These are phyloP conservation scores for Frieseomelitta varia DNA, from an alignment of 1,140 invertebrate species.

Conservation along the genomic window DNA sequence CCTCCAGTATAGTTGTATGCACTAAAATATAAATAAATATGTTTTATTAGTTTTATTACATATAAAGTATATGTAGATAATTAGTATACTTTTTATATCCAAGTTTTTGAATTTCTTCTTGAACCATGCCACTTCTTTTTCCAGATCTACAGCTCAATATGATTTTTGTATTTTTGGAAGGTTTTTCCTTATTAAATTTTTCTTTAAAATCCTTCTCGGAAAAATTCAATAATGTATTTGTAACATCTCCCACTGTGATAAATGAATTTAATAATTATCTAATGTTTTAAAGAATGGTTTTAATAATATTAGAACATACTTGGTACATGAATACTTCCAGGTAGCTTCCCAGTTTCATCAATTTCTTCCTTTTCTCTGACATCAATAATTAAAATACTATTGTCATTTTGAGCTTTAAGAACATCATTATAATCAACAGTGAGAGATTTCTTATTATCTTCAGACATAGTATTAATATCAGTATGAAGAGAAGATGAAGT, in stretches of 20 bases:
- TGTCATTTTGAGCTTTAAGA: constrained; percentile 74
- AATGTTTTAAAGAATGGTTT: background rate
- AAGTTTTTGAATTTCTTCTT: constrained; percentile 82
- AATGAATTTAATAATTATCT: background rate
- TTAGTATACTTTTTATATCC: constrained; percentile 84
- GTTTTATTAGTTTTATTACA: background rate
- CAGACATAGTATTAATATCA: background rate
- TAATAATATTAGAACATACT: constrained; percentile 78
- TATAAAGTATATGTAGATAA: background rate
- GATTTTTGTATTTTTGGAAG: constrained; percentile 82
- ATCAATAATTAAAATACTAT: constrained; percentile 83
- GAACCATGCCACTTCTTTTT: constrained; percentile 83
- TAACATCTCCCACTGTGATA: constrained; percentile 74
- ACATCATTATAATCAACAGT: constrained; percentile 76
- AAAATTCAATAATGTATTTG: constrained; percentile 65
- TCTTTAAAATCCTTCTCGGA: constrained; percentile 77
- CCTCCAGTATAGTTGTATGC: constrained; percentile 77
- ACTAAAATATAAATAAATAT: constrained; percentile 65
- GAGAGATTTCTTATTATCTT: constrained; percentile 40
- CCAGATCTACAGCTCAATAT: constrained; percentile 86
- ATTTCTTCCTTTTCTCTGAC: constrained; percentile 87
- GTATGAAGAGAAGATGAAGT: constrained; percentile 8
- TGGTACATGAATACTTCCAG: constrained; percentile 88
- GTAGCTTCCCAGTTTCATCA: constrained; percentile 85
- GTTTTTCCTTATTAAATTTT: constrained; percentile 82